Conservation (phyloP, 2,797 vertebrate genomes). For the Coranthus polyacanthus region DNA sequence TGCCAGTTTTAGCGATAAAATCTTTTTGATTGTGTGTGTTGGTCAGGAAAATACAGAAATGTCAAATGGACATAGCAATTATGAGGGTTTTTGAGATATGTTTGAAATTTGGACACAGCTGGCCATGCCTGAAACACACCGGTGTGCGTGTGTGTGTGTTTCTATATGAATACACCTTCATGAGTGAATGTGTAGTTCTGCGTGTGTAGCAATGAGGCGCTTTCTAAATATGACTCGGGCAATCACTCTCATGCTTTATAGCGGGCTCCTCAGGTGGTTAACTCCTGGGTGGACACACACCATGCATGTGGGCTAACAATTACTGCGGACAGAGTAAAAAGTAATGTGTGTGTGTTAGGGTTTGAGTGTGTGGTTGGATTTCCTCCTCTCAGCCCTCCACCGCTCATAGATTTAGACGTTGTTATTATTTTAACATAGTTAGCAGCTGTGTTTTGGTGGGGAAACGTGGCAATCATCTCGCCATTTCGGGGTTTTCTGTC, state of each 20-base stretch:
- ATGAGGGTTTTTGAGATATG: conserved; percentile 76
- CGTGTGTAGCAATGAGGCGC: conserved; percentile 54
- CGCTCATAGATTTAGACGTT: conserved; percentile 81
- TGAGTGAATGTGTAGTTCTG: conserved; percentile 49
- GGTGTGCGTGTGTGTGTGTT: conserved; percentile 39
- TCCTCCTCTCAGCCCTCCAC: conserved; percentile 69
- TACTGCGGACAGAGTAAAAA: conserved; percentile 68
- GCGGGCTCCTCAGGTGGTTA: conserved; percentile 62
- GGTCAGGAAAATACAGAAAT: conserved; percentile 70
- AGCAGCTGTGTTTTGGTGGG: conserved; percentile 79
- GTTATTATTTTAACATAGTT: conserved; percentile 83
- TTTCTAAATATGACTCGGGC: conserved; percentile 79
- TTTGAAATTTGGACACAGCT: conserved; percentile 76
- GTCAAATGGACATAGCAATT: conserved; percentile 76
- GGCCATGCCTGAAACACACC: conserved; percentile 57
- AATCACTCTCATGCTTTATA: conserved; percentile 71
- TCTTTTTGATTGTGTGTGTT: conserved; percentile 78
- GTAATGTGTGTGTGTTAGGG: conserved; percentile 37
- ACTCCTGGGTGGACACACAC: conserved; percentile 78
- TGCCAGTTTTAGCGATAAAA: conserved; percentile 75
- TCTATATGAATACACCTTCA: conserved; percentile 44
- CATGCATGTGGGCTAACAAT: conserved; percentile 78
- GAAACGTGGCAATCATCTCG: conserved; percentile 73
- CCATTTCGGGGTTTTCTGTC: conserved; percentile 69
- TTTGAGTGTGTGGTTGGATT: conserved; percentile 65